phyloP scores from a whole-genome alignment of 2,113 vertebrate species.

The Myiozetetes cayanensis region DNA sequence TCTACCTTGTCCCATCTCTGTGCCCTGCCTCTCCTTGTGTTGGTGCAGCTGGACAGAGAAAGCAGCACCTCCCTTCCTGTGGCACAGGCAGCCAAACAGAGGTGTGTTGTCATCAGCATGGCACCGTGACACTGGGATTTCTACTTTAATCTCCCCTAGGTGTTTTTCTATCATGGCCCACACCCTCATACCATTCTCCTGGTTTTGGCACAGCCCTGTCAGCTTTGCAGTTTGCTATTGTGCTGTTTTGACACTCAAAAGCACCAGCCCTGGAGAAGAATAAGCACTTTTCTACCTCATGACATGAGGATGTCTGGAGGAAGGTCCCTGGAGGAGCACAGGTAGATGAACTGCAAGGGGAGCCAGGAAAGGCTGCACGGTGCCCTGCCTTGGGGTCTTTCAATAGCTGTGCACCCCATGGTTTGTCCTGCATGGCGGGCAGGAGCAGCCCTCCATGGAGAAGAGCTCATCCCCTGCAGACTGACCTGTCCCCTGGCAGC shows the following conservation, averaged over 20 bases:
- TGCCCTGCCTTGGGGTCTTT: background rate
- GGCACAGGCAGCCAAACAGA: background rate
- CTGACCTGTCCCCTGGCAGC: background rate
- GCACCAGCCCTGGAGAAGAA: background rate
- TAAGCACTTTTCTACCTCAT: background rate
- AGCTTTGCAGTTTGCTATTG: background rate
- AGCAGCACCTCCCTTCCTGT: background rate
- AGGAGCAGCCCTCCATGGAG: background rate
- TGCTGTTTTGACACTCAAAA: background rate
- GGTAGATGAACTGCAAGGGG: background rate
- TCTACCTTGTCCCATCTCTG: background rate
- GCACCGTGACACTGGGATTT: background rate
- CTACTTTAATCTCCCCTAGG: background rate
- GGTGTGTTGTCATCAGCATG: background rate
- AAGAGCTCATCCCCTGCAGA: background rate
- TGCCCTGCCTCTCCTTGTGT: background rate
- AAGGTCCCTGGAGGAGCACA: background rate
- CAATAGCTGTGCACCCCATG: rapidly evolving
- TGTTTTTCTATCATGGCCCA: background rate
- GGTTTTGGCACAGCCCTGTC: background rate
- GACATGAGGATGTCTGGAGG: background rate
- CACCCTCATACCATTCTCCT: background rate
- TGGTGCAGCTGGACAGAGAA: background rate
- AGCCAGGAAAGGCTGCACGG: background rate
- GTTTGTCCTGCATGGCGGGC: rapidly evolving